Evolutionary conservation across 2,797 vertebrate genomes (phyloP).

Genomic region (Arctocebus calabarensis): DNA sequence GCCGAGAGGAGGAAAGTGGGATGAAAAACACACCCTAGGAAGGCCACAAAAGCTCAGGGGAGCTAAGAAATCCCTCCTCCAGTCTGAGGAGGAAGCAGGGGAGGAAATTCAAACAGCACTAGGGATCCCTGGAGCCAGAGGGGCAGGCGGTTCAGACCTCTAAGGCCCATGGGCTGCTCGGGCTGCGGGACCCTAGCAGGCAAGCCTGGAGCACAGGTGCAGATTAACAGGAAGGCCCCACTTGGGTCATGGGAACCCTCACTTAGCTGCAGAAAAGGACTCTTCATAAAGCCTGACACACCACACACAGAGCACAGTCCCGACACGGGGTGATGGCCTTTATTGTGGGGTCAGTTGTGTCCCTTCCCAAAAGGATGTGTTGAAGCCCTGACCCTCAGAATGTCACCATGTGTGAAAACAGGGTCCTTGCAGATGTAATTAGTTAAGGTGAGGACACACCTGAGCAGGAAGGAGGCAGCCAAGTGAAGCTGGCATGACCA

Average conservation of each 20-base stretch:
- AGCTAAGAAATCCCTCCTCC: neutral
- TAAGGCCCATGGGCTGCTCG: neutral
- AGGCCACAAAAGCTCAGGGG: neutral
- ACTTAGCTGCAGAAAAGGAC: neutral
- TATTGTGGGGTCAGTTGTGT: rapidly evolving
- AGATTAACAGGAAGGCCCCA: neutral
- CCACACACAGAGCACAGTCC: neutral
- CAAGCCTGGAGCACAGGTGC: rapidly evolving
- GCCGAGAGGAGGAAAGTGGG: neutral
- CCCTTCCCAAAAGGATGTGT: neutral
- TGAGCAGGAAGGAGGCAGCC: neutral
- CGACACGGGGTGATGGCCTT: rapidly evolving
- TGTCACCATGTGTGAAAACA: neutral
- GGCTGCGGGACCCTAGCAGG: neutral
- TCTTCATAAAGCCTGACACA: rapidly evolving
- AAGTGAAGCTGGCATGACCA: no score
- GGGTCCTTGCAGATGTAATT: neutral
- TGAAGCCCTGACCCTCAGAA: neutral
- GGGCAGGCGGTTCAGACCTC: neutral
- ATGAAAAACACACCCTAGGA: neutral
- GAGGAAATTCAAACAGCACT: rapidly evolving
- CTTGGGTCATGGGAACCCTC: rapidly evolving
- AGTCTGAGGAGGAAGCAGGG: neutral
- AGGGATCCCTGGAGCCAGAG: rapidly evolving
- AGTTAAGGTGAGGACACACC: neutral